Evolutionary conservation across 1,140 invertebrate species (phyloP), one percentile per base, ranked within the genome.

Genomic region (Leucophenga varia): DNA sequence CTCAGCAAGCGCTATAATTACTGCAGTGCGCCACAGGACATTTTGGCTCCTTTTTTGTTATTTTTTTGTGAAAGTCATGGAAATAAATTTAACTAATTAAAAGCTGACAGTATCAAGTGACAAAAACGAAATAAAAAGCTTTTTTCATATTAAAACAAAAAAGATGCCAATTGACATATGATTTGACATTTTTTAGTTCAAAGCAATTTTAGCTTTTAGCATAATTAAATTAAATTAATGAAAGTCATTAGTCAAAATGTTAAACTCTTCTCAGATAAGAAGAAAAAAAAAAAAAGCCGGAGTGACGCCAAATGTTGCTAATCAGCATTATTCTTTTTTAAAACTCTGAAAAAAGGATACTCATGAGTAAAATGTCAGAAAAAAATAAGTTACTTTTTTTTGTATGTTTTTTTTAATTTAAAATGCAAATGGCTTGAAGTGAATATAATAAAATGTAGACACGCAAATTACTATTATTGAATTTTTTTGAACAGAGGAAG

Each of bases 381-480:
- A n/a, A n/a, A n/a, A n/a, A n/a, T n/a, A n/a, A n/a, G n/a, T n/a
- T n/a, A n/a, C n/a, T n/a, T n/a, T n/a, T n/a, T n/a, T n/a, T n/a
- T n/a, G n/a, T n/a, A n/a, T n/a, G n/a, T n/a, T n/a, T n/a, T n/a
- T n/a, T n/a, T n/a, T n/a, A n/a, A n/a, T n/a, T n/a, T n/a, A n/a
- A n/a, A 36, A 37, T 37, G 35, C 35, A 37, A 37, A 37, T 37
- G 35, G 8, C 35, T 17, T 19, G 3, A 20, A 25, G 30, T 54
- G 45, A 43, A 50, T 21, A 43, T 42, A 37, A 32, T 10, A 25
- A 16, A 20, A 43, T n/a, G n/a, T 22, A 38, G 36, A 47, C 48
- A 59, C 58, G 54, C 53, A 55, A 57, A 57, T 58, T 63, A 57
- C 49, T 52, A 51, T 61, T 56, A 55, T 61, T 56, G 57, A 54